phyloP scores from a whole-genome alignment of 2,888 invertebrate genomes.

The Byasa hedistus region DNA sequence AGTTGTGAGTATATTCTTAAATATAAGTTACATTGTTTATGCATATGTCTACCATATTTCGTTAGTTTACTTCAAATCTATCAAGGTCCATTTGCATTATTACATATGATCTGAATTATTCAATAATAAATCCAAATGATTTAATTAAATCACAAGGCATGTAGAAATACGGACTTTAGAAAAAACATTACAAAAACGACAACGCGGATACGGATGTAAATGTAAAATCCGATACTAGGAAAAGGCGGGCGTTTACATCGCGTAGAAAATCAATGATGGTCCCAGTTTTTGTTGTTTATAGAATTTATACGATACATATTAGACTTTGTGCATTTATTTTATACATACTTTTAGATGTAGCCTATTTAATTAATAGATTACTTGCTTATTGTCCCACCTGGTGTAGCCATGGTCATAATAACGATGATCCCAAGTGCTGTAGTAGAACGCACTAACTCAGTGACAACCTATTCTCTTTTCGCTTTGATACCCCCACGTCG shows the following conservation, averaged over 20 bases:
- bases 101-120: not conserved
- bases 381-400: too few relatives aligned
- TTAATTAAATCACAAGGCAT: not conserved
- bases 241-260: conserved; percentile 10
- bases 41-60: too few relatives aligned
- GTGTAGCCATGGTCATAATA: too few relatives aligned
- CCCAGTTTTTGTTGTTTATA: conserved; percentile 7
- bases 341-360: not conserved
- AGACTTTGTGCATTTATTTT: not conserved
- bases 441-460: too few relatives aligned
- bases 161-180: not conserved
- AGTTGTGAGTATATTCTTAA: too few relatives aligned
- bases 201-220: conserved; percentile 8
- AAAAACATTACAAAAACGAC: not conserved
- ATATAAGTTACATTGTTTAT: too few relatives aligned
- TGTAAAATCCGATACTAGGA: conserved; percentile 10
- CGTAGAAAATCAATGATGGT: conserved; percentile 17
- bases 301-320: conserved; percentile 1
- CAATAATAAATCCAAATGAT: not conserved
- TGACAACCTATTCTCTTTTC: too few relatives aligned
- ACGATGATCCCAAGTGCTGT: too few relatives aligned
- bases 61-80: too few relatives aligned
- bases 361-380: too few relatives aligned
- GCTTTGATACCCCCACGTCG: too few relatives aligned
- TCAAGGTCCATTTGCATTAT: too few relatives aligned